These are phyloP conservation scores for Axis porcinus DNA, from an alignment of 2,113 vertebrate species.

Conservation along the genomic window DNA sequence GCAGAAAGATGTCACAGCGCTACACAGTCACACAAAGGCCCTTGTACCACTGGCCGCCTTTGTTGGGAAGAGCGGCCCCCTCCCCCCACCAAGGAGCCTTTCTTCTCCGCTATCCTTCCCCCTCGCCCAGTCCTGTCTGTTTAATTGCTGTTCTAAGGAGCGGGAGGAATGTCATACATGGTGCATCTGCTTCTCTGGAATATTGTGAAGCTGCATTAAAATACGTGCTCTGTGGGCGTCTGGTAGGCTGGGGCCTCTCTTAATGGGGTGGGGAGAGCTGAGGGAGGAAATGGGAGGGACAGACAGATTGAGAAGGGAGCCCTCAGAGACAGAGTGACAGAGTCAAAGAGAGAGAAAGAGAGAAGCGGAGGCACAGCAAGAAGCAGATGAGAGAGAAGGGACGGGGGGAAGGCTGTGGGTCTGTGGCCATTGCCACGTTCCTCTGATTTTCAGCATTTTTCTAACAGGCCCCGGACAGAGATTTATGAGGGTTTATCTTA, in stretches of 20 bases:
- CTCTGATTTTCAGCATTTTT: background rate
- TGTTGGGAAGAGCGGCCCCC: slow-evolving; percentile 66
- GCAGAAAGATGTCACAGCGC: slow-evolving; percentile 69
- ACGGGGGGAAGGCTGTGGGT: background rate
- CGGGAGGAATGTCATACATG: slow-evolving; percentile 73
- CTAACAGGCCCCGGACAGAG: background rate
- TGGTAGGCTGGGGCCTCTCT: slow-evolving; percentile 77
- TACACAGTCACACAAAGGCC: slow-evolving; percentile 58
- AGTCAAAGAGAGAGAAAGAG: background rate
- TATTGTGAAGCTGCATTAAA: slow-evolving; percentile 79
- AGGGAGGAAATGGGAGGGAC: background rate
- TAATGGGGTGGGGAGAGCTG: slow-evolving; percentile 40
- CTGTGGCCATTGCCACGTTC: background rate
- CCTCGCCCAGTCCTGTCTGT: slow-evolving; percentile 30
- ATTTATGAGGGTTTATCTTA: slow-evolving; percentile 26
- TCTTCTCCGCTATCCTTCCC: background rate
- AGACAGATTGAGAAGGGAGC: background rate
- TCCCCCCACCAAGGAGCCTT: background rate
- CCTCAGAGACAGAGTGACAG: background rate
- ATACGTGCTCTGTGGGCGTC: slow-evolving; percentile 81
- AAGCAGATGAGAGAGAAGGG: too few relatives aligned
- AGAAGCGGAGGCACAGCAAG: background rate
- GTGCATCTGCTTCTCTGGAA: slow-evolving; percentile 79
- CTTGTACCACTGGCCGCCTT: slow-evolving; percentile 52
- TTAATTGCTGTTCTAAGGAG: slow-evolving; percentile 75